Evolutionary conservation across 1,140 invertebrate species (phyloP).

Genomic region (Pseudoatta argentina): DNA sequence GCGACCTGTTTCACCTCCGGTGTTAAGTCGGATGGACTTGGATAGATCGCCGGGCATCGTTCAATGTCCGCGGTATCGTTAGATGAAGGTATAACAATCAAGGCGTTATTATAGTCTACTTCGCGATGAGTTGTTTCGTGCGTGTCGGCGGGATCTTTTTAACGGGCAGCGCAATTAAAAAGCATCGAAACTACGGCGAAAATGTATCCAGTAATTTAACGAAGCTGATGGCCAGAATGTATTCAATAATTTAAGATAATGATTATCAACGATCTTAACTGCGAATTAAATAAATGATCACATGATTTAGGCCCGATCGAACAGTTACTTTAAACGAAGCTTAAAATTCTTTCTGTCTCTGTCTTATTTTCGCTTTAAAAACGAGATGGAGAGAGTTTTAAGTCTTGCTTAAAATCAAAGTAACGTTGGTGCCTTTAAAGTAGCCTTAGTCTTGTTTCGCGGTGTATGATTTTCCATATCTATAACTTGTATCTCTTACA

Average conservation of each 20-base stretch:
- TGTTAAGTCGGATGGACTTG: background rate
- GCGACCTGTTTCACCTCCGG: background rate
- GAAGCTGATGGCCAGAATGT: background rate
- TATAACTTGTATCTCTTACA: background rate
- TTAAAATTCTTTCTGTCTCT: too few relatives aligned
- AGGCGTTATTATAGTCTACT: conserved; percentile 23
- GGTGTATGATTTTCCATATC: background rate
- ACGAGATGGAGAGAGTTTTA: background rate
- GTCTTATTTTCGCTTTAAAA: too few relatives aligned
- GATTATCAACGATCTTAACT: background rate
- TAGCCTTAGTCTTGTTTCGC: background rate
- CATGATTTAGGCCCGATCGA: background rate
- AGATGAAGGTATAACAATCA: conserved; percentile 16
- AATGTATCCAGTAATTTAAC: background rate
- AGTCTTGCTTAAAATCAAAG: too few relatives aligned
- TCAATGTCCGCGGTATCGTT: conserved; percentile 6
- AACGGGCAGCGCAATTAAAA: background rate
- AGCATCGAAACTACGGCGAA: background rate
- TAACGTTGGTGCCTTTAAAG: too few relatives aligned
- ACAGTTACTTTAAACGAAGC: too few relatives aligned
- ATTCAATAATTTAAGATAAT: background rate
- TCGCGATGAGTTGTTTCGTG: background rate
- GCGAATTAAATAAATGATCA: background rate
- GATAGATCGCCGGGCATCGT: background rate
- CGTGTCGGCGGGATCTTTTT: background rate